Base-by-base conservation (phyloP, 2,797 vertebrate species). In the Onychomys torridus region DNA sequence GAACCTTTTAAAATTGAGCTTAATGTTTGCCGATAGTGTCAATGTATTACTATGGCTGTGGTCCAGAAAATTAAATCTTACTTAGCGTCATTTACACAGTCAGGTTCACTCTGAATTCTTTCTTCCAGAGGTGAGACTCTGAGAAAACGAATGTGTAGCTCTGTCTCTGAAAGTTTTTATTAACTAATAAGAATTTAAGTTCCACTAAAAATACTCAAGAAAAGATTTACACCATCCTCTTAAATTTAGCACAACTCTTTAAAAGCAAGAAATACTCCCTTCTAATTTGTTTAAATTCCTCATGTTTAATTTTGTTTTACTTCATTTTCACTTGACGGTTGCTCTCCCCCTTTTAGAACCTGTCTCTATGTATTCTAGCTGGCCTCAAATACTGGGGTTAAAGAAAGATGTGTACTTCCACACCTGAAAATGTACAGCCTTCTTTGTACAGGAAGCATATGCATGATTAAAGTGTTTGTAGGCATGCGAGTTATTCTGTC, bases 231-330 rank as follows among this genome's bases (percentile, higher is more conserved):
- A 0, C 32, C 63, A 84, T 75, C 23, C 17, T 63, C 9, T 75
- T n/a, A 71, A 85, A 52, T 85, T 93, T 65, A 91, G 13, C 11
- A 16, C 59, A 84, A 13, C 8, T 40, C 37, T 81, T n/a, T 43
- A 81, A 23, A 59, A 84, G 32, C 34, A 95, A 95, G 71, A 89
- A 69, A n/a, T 76, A 95, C 46, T 71, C 71, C 23, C 75, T 46
- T 76, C 27, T 77, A 83, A 82, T 92, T 95, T 83, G 23, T 23
- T 88, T 84, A 40, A 3, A 43, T 84, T 95, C 59, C 27, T 92
- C 5, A 61, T 69, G 27, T 71, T 92, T 84, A 84, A 69, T 40
- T 49, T 81, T 63, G 57, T 73, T 73, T 95, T 65, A 59, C 69
- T 84, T 95, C 83, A 19, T 29, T 88, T 95, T 14, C 37, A 40